A percentile compares a stretch with the other conserved stretches of the same genome.
These are phyloP conservation scores for Lochmaea capreae DNA, from an alignment of 2,888 invertebrate species.

Conservation along the genomic window DNA sequence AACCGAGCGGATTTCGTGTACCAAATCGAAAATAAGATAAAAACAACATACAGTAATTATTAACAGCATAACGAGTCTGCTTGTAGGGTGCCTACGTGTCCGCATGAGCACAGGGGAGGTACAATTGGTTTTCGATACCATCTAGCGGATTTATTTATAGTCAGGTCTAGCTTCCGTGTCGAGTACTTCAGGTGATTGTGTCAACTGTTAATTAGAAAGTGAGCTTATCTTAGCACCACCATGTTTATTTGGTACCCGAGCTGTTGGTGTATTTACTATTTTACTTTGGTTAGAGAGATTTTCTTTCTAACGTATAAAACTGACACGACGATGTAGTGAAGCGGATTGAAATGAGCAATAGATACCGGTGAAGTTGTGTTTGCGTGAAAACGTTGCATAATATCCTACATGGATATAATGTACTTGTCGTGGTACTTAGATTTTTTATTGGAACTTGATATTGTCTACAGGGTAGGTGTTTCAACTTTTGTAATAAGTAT, in stretches of 20 bases:
- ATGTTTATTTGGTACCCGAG: conserved; percentile 54
- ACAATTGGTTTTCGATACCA: conserved; percentile 53
- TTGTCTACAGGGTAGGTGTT: conserved; percentile 24
- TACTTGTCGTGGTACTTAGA: conserved; percentile 39
- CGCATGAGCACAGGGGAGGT: conserved; percentile 51
- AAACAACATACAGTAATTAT: conserved; percentile 22
- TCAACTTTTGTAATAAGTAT: background rate
- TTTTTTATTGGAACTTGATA: conserved; percentile 38
- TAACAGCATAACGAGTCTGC: conserved; percentile 29
- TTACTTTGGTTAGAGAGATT: conserved; percentile 33
- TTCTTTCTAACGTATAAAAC: conserved; percentile 38
- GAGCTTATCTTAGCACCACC: conserved; percentile 54
- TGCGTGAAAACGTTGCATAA: conserved; percentile 49
- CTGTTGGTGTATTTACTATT: conserved; percentile 48
- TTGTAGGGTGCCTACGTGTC: conserved; percentile 45
- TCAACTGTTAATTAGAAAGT: conserved; percentile 61
- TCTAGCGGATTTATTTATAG: conserved; percentile 53
- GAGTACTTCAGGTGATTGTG: conserved; percentile 59
- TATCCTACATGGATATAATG: conserved; percentile 36
- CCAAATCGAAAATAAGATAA: conserved; percentile 24
- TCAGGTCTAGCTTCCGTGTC: conserved; percentile 57
- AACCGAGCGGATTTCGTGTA: conserved; percentile 18
- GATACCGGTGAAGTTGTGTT: conserved; percentile 41
- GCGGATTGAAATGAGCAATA: conserved; percentile 37
- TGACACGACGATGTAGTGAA: conserved; percentile 23